Percentiles rank a stretch among this genome's conserved stretches.
These are phyloP conservation scores for Pterostichus niger DNA, from an alignment of 2,888 invertebrate species.

Conservation along the genomic window DNA sequence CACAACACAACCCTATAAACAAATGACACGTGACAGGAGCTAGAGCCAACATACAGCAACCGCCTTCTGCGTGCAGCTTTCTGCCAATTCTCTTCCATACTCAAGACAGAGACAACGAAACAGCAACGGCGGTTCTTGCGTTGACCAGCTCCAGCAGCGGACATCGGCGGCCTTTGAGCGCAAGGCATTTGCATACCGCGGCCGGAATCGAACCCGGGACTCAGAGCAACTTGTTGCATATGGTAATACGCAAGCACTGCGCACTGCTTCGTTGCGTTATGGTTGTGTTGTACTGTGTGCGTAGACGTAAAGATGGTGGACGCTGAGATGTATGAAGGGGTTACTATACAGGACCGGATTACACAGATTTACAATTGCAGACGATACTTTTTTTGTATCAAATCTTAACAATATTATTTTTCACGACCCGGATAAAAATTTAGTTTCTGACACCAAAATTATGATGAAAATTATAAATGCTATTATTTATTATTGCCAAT, in stretches of 20 bases:
- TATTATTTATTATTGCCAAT: no score
- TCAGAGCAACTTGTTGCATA: conserved; percentile 47
- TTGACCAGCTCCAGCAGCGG: conserved; percentile 3
- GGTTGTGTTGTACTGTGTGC: not conserved
- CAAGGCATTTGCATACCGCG: conserved; percentile 57
- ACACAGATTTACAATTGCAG: not conserved
- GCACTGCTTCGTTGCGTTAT: not conserved
- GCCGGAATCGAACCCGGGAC: conserved; percentile 36
- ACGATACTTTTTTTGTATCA: no score
- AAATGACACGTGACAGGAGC: conserved; percentile 36
- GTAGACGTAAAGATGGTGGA: not conserved
- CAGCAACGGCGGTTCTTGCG: conserved; percentile 4
- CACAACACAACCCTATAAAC: conserved; percentile 27
- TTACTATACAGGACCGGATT: not conserved
- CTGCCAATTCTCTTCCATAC: not conserved
- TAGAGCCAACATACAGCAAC: not conserved
- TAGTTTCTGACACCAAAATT: no score
- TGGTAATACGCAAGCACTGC: conserved; percentile 48
- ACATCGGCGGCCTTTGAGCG: conserved; percentile 56
- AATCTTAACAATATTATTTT: no score
- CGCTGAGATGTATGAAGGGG: not conserved
- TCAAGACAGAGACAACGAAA: not conserved
- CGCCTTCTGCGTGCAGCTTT: not conserved
- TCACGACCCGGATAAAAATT: no score
- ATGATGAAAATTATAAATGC: no score